Percentiles rank a stretch among this genome's conserved stretches.
Evolutionary conservation across 2,797 vertebrate genomes (phyloP).

Genomic region (Astyanax mexicanus): DNA sequence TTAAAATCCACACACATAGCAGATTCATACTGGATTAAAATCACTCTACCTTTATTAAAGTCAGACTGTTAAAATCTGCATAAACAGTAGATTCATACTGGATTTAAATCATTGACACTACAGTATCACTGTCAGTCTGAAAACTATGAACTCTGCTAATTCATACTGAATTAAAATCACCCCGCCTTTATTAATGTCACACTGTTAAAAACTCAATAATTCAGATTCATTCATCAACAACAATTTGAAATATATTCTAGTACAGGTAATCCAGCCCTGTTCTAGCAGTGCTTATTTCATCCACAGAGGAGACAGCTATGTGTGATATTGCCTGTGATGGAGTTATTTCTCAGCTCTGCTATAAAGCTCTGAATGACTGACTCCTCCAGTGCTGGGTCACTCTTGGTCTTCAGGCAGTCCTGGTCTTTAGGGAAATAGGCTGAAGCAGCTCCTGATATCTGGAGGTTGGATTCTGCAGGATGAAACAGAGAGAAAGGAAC

Average conservation of each 20-base stretch:
- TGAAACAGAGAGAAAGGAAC: neutral
- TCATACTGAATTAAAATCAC: neutral
- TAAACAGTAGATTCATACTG: too few relatives aligned
- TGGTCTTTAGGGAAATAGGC: conserved; percentile 75
- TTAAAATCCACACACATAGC: too few relatives aligned
- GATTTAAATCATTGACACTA: too few relatives aligned
- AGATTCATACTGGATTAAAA: too few relatives aligned
- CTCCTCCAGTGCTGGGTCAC: neutral
- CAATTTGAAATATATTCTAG: too few relatives aligned
- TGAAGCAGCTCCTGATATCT: conserved; percentile 63
- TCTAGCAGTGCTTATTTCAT: conserved; percentile 8
- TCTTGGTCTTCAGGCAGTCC: conserved; percentile 69
- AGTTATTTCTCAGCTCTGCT: conserved; percentile 55
- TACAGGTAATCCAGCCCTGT: neutral
- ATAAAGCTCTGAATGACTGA: conserved; percentile 48
- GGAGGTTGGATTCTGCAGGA: conserved; percentile 3
- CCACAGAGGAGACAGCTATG: conserved; percentile 71
- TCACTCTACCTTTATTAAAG: too few relatives aligned
- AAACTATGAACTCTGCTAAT: too few relatives aligned
- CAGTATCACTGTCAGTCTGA: too few relatives aligned
- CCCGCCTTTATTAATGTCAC: neutral
- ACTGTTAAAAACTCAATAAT: neutral
- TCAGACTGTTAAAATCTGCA: too few relatives aligned
- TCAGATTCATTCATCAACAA: neutral
- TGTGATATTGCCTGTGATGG: accelerated